Conservation (phyloP, 2,113 vertebrate species). For the Siniperca knerii region DNA sequence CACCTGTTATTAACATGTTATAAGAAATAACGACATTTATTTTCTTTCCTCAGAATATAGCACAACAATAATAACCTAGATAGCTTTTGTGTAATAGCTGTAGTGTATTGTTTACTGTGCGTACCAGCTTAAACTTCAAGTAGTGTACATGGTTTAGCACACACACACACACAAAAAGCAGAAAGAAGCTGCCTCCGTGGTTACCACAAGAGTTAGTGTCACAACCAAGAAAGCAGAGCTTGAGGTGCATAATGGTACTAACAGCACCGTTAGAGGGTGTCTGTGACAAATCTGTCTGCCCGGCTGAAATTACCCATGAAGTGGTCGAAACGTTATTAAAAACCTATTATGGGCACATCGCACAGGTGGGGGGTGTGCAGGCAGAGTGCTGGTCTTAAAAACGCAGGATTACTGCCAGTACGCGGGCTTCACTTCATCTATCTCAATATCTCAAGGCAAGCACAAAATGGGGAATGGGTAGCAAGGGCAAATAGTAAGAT, state of each 20-base stretch:
- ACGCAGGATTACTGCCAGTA: conserved; percentile 8
- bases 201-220: conserved; percentile 46
- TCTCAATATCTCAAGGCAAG: not conserved
- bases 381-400: conserved; percentile 3
- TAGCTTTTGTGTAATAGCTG: not conserved
- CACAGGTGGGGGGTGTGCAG: conserved; percentile 22
- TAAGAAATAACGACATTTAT: not conserved
- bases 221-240: conserved; percentile 38
- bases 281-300: conserved; percentile 55
- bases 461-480: not conserved
- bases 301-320: conserved; percentile 53
- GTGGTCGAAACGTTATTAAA: conserved; percentile 53
- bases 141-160: not conserved
- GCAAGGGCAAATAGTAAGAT: too few relatives aligned
- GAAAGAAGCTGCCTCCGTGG: conserved; percentile 38
- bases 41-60: not conserved
- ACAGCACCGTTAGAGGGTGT: conserved; percentile 46
- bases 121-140: not conserved
- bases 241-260: conserved; percentile 49
- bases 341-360: conserved; percentile 31
- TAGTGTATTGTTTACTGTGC: not conserved
- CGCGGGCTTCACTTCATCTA: conserved; percentile 6
- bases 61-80: not conserved
- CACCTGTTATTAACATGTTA: not conserved
- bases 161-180: not conserved